phyloP scores from a whole-genome alignment of 2,888 invertebrate genomes.

The Thysanoteuthis rhombus region DNA sequence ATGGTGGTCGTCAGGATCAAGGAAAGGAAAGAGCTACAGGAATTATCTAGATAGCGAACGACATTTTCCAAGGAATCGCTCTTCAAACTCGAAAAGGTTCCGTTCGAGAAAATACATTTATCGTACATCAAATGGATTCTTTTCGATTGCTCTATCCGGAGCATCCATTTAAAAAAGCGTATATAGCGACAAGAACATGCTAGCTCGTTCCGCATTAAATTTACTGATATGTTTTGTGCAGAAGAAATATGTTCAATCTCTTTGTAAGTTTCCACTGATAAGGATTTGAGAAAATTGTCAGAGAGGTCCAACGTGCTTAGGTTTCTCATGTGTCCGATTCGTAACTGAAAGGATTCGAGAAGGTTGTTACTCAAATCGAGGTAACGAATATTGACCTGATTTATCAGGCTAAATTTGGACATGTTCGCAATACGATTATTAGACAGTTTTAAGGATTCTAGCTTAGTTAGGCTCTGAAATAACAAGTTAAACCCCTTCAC shows the following conservation, averaged over 20 bases:
- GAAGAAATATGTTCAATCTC: background rate
- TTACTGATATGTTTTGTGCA: background rate
- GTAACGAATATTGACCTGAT: background rate
- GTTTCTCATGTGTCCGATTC: background rate
- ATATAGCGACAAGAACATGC: background rate
- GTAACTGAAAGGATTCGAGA: background rate
- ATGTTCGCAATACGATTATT: background rate
- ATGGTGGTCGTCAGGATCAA: background rate
- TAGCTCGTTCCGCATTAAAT: background rate
- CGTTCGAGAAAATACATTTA: background rate
- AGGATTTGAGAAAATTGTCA: background rate
- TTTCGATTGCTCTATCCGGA: background rate
- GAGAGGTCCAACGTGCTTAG: background rate
- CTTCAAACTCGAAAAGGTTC: background rate
- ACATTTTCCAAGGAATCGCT: background rate
- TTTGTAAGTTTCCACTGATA: background rate
- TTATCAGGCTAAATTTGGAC: background rate
- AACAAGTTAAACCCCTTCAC: background rate
- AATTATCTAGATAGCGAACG: background rate
- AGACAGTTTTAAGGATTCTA: background rate
- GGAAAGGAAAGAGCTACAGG: background rate
- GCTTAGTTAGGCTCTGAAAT: background rate
- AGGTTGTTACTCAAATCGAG: background rate
- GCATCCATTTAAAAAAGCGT: background rate
- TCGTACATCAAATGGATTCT: background rate